phyloP scores from a whole-genome alignment of 2,113 vertebrate species.

The Spheniscus mendiculus region DNA sequence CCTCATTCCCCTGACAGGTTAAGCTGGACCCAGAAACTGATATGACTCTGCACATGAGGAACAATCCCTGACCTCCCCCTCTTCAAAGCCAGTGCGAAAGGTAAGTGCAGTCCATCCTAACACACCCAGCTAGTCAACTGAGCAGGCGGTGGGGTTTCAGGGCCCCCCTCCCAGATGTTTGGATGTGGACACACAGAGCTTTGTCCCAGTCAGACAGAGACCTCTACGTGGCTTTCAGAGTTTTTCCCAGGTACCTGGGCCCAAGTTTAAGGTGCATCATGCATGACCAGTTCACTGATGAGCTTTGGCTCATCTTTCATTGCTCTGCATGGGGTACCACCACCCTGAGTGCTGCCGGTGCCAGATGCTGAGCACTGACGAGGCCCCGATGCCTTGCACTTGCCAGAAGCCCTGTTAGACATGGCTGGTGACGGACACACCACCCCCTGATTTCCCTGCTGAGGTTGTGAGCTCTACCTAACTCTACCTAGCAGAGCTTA shows the following conservation, averaged over 20 bases:
- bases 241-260: neutral
- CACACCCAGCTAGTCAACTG: neutral
- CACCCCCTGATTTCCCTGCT: neutral
- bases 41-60: neutral
- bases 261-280: neutral
- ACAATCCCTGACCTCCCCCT: neutral
- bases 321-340: neutral
- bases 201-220: neutral
- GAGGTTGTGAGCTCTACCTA: neutral
- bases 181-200: too few relatives aligned
- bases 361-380: neutral
- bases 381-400: fast-evolving
- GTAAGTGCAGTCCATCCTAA: neutral
- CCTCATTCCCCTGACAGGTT: neutral
- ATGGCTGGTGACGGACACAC: too few relatives aligned
- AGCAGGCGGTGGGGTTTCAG: neutral
- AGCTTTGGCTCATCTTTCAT: fast-evolving
- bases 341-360: too few relatives aligned
- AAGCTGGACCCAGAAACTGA: neutral
- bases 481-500: neutral
- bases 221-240: fast-evolving
- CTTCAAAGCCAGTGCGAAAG: neutral
- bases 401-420: neutral
- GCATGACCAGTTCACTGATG: neutral
- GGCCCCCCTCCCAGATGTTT: neutral